phyloP scores from a whole-genome alignment of 2,888 invertebrate species.

The Drosophila merina region DNA sequence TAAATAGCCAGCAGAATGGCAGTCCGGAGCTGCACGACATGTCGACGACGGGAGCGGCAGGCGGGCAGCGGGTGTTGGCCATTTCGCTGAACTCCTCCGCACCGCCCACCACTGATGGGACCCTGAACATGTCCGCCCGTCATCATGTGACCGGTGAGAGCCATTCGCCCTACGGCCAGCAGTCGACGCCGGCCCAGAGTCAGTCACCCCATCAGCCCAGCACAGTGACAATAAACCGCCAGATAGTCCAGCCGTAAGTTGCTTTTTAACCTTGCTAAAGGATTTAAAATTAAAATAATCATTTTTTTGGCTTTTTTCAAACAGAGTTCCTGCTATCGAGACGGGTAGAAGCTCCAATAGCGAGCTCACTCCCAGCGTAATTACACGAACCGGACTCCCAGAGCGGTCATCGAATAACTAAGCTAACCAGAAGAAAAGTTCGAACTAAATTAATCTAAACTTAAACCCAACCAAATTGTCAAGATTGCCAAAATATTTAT shows the following conservation, averaged over 20 bases:
- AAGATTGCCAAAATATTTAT: slow-evolving; percentile 63
- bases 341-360: slow-evolving; percentile 76
- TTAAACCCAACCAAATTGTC: slow-evolving; percentile 52
- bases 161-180: slow-evolving; percentile 80
- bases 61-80: slow-evolving; percentile 55
- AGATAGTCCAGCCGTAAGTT: slow-evolving; percentile 85
- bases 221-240: slow-evolving; percentile 85
- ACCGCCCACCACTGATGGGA: slow-evolving; percentile 59
- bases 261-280: slow-evolving; percentile 15
- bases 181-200: slow-evolving; percentile 80
- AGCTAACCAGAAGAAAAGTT: slow-evolving; percentile 32
- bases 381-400: slow-evolving; percentile 85
- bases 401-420: slow-evolving; percentile 83
- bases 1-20: slow-evolving; percentile 59
- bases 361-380: slow-evolving; percentile 84
- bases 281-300: too few species aligned
- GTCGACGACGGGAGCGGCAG: slow-evolving; percentile 67
- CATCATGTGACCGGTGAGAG: slow-evolving; percentile 80
- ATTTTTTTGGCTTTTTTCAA: background rate
- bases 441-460: slow-evolving; percentile 14
- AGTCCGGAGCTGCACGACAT: slow-evolving; percentile 81
- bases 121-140: slow-evolving; percentile 75
- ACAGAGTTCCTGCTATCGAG: slow-evolving; percentile 86
- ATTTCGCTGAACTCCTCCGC: slow-evolving; percentile 54
- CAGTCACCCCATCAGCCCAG: slow-evolving; percentile 85